Conservation (phyloP, 2,113 vertebrate species). For the Pelecanus crispus region DNA sequence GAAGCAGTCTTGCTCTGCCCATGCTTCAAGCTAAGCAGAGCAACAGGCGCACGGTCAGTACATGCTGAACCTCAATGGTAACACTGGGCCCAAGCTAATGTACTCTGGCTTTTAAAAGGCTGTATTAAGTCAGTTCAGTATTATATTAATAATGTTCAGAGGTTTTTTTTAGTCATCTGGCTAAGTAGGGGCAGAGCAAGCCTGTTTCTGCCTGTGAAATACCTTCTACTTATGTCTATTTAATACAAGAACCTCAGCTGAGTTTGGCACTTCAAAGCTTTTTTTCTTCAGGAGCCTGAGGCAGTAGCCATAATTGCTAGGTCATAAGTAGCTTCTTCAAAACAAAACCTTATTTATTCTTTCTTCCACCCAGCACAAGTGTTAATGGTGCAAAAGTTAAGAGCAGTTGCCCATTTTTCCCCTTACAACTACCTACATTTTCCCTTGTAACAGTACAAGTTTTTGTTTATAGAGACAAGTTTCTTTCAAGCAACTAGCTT, state of each 20-base stretch:
- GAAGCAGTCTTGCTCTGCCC: background rate
- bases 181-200: background rate
- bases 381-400: background rate
- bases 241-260: background rate
- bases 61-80: background rate
- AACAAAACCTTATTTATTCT: constrained; percentile 11
- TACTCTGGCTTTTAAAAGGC: background rate
- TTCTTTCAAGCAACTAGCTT: background rate
- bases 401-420: background rate
- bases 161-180: background rate
- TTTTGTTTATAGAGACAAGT: background rate
- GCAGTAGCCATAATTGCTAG: constrained; percentile 6
- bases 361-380: background rate
- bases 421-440: background rate
- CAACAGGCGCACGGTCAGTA: rapidly evolving
- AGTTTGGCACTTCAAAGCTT: background rate
- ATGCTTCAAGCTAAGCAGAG: background rate
- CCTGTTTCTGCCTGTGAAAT: background rate
- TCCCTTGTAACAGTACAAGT: background rate
- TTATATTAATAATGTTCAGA: background rate
- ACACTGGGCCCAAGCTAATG: background rate
- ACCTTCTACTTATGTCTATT: background rate
- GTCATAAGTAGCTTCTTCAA: background rate
- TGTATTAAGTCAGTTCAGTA: background rate
- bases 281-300: background rate